Base-by-base conservation (phyloP, 2,113 vertebrate species). In the Eptatretus burgeri region DNA sequence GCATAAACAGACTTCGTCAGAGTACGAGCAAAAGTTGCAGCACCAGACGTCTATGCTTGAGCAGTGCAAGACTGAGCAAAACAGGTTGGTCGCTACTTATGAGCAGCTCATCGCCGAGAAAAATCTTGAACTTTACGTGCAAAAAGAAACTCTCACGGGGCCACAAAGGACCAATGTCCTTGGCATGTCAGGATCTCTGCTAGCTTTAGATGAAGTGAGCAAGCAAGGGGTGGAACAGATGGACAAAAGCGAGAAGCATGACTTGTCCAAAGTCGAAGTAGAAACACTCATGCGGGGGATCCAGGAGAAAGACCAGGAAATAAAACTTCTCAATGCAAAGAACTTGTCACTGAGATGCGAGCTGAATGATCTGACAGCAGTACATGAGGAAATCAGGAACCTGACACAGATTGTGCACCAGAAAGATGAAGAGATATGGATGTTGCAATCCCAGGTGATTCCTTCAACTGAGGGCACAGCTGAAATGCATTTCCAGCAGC, bases 201-300 rank as follows among this genome's bases (percentile, higher is more conserved):
- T 13, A 11, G 9, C 56, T 60, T 60, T n/a, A 60, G 20, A 60
- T n/a, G 20, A 13, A 60, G 20, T 60, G 56, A 41, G 12, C 20
- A 60, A 60, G n/a, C n/a, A 60, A 60, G 78, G 8, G 74, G 87
- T n/a, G 79, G 76, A 66, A 75, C 81, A 67, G 87, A 96, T 71
- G n/a, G 85, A 82, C 50, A 86, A 79, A 60, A 83, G 81, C 41
- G 91, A 98, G 75, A 96, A 98, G 50, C 84, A 98, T 13, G 91
- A 98, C 69, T 73, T 96, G 65, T 94, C 91, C 4, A 98, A 94
- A 73, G 81, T 76, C 9, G 91, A 98, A 69, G 81, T 88, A 5
- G 81, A 89, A 64, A 78, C 74, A 64, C 71, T 98, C 64, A 81
- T 94, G 18, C 80, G 74, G 70, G 89, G 87, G 65, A 82, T 98